Evolutionary conservation across 2,113 vertebrate species (phyloP).

Genomic region (Erinaceus europaeus): DNA sequence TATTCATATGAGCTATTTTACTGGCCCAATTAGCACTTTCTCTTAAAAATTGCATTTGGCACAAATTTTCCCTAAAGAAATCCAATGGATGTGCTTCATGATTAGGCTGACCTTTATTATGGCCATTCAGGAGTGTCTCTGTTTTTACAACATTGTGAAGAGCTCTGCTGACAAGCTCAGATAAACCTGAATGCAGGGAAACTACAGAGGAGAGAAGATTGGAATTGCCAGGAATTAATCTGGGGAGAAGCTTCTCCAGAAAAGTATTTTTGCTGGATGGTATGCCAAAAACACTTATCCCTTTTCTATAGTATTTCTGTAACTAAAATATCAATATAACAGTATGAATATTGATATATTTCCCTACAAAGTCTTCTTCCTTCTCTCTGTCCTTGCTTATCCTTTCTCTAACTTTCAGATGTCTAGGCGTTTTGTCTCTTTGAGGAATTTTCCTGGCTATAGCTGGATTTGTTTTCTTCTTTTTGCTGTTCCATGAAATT

Average conservation of each 20-base stretch:
- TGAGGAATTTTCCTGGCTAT: slow-evolving; percentile 57
- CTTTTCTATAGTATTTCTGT: background rate
- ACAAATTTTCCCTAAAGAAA: background rate
- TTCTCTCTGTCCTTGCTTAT: background rate
- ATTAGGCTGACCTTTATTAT: background rate
- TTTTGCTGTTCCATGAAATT: slow-evolving; percentile 53
- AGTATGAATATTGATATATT: background rate
- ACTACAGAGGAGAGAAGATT: background rate
- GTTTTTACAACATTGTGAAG: background rate
- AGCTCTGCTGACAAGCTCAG: background rate
- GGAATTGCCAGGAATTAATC: background rate
- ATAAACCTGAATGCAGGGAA: background rate
- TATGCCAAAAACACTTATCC: background rate
- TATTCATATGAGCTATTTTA: too few species aligned
- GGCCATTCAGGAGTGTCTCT: background rate
- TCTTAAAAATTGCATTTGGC: background rate
- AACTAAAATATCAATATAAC: background rate
- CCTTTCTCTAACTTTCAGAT: background rate
- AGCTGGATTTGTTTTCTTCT: background rate
- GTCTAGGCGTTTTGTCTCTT: slow-evolving; percentile 33
- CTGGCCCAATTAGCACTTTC: too few species aligned
- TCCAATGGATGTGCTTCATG: background rate
- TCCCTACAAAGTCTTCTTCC: background rate
- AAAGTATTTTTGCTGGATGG: background rate
- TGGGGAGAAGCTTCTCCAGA: background rate